Evolutionary conservation across 1,140 invertebrate species (phyloP).

Genomic region (Aculops lycopersici): DNA sequence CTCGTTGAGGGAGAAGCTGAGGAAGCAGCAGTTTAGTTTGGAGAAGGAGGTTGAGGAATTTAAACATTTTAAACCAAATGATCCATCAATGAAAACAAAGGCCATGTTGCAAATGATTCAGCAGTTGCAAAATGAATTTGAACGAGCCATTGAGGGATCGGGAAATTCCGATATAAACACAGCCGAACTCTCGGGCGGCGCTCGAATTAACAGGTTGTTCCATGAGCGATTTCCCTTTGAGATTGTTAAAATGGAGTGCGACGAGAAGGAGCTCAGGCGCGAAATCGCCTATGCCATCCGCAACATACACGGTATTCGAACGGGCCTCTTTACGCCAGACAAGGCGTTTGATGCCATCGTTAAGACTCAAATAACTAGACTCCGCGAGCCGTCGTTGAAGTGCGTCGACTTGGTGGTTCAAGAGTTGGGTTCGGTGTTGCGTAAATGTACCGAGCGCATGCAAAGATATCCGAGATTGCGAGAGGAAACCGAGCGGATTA

Average conservation of each 20-base stretch:
- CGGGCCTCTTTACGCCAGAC: conserved; percentile 86
- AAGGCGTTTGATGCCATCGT: conserved; percentile 99
- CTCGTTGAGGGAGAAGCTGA: conserved; percentile 65
- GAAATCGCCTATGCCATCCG: conserved; percentile 22
- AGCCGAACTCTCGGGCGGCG: conserved; percentile 83
- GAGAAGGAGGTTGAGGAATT: conserved; percentile 94
- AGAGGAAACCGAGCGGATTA: conserved; percentile 91
- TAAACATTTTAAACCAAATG: conserved; percentile 88
- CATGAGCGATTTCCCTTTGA: conserved; percentile 99
- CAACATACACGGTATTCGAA: conserved; percentile 22
- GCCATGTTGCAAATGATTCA: conserved; percentile 99
- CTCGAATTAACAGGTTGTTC: conserved; percentile 92
- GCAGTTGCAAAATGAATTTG: conserved; percentile 82
- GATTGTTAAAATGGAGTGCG: conserved; percentile 59
- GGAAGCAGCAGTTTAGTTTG: conserved; percentile 63
- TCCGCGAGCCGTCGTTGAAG: conserved; percentile 87
- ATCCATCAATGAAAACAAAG: conserved; percentile 93
- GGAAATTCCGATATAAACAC: conserved; percentile 77
- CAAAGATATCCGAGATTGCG: conserved; percentile 62
- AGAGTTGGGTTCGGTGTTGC: conserved; percentile 73
- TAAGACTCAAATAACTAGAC: conserved; percentile 76
- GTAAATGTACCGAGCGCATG: conserved; percentile 84
- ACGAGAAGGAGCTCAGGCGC: conserved; percentile 21
- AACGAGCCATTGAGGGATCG: conserved; percentile 80
- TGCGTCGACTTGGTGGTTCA: conserved; percentile 88